A percentile compares a stretch with the other conserved stretches of the same genome.
These are phyloP conservation scores for Delia radicum DNA, from an alignment of 1,140 invertebrate species.

Conservation along the genomic window DNA sequence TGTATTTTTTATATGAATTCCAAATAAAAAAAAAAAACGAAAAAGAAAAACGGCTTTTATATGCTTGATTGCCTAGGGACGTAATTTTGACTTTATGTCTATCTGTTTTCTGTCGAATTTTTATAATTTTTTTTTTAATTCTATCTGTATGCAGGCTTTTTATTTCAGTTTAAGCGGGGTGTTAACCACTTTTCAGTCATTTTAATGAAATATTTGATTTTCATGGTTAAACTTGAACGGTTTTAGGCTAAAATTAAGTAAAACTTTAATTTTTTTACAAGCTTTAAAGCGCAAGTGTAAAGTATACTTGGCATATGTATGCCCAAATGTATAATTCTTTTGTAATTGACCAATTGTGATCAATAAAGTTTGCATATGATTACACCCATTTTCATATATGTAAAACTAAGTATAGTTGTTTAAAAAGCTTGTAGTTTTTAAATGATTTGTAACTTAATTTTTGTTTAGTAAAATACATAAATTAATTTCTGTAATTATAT, in stretches of 20 bases:
- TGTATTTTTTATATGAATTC: background rate
- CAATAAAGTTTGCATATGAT: slow-evolving; percentile 1
- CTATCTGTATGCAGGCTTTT: too few relatives aligned
- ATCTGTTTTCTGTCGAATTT: background rate
- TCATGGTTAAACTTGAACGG: background rate
- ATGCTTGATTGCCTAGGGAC: background rate
- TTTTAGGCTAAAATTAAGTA: background rate
- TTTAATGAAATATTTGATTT: background rate
- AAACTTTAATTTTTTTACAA: background rate
- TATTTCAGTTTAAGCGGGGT: background rate
- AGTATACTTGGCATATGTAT: too few relatives aligned
- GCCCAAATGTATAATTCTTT: too few relatives aligned
- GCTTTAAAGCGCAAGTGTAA: background rate
- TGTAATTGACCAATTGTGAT: background rate
- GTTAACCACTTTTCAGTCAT: background rate
- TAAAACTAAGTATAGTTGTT: background rate
- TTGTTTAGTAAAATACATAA: too few relatives aligned
- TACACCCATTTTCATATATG: background rate
- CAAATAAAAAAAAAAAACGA: background rate
- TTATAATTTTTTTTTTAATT: background rate
- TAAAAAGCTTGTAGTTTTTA: background rate
- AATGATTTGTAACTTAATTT: background rate
- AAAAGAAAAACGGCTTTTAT: background rate
- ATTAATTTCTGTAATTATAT: too few relatives aligned
- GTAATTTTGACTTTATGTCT: too few relatives aligned